A percentile compares a stretch with the other conserved stretches of the same genome.
phyloP scores from a whole-genome alignment of 2,113 vertebrate species.

The Rhabdomys dilectus region DNA sequence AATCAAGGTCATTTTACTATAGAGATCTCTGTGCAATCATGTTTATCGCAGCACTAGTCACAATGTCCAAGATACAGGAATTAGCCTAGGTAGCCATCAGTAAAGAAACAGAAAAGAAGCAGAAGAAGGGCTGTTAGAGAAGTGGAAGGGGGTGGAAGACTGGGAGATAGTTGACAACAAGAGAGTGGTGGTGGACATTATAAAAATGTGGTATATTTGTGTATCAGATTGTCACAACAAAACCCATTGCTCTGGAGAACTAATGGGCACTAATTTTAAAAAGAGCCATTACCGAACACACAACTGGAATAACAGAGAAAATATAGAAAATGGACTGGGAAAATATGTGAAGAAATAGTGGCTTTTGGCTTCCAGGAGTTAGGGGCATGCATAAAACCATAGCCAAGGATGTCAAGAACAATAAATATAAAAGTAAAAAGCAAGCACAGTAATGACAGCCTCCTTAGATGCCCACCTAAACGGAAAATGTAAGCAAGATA shows the following conservation, averaged over 20 bases:
- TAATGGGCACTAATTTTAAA: background rate
- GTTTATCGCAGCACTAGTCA: background rate
- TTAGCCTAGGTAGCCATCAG: background rate
- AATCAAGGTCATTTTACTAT: background rate
- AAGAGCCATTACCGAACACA: background rate
- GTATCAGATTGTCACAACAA: background rate
- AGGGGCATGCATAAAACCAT: background rate
- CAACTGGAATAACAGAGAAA: background rate
- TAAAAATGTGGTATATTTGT: background rate
- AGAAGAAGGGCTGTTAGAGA: background rate
- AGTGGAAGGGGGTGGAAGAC: background rate
- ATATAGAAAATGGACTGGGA: background rate
- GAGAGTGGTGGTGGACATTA: background rate
- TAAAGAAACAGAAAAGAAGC: background rate
- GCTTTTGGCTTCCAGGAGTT: slow-evolving; percentile 10
- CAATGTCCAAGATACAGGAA: background rate
- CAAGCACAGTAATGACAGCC: background rate
- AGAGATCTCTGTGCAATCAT: background rate
- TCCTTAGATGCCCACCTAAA: background rate
- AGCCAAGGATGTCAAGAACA: background rate
- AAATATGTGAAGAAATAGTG: slow-evolving; percentile 52
- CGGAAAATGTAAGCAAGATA: background rate
- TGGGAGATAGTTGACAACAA: background rate
- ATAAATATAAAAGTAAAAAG: slow-evolving; percentile 18
- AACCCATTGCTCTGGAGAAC: background rate